phyloP scores from a whole-genome alignment of 2,797 vertebrate species.

The Pseudomugil gertrudae region DNA sequence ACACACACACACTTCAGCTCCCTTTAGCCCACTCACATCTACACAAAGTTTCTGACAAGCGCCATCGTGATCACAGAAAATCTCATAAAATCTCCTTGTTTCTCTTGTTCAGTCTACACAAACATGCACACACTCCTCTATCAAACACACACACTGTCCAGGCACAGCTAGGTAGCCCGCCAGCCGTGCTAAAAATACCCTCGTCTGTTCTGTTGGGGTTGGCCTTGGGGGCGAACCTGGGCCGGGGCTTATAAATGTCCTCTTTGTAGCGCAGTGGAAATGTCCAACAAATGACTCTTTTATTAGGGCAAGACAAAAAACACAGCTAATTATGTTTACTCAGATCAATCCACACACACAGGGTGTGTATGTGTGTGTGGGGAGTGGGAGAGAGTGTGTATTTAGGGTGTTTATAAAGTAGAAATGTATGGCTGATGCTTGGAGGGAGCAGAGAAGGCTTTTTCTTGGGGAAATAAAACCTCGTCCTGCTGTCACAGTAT shows the following conservation, averaged over 20 bases:
- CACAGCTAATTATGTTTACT: conserved; percentile 96
- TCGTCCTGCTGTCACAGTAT: too few relatives aligned
- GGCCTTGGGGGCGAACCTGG: conserved; percentile 87
- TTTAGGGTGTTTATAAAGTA: conserved; percentile 21
- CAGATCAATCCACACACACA: conserved; percentile 83
- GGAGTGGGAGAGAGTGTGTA: conserved; percentile 3
- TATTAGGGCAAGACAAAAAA: conserved; percentile 96
- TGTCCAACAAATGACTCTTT: conserved; percentile 98
- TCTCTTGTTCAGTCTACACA: conserved; percentile 58
- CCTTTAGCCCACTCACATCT: conserved; percentile 1
- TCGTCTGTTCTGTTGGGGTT: conserved; percentile 91
- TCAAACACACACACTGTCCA: conserved; percentile 40
- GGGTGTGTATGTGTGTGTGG: conserved; percentile 11
- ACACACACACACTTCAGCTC: not conserved
- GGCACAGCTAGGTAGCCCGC: conserved; percentile 67
- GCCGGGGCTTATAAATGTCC: conserved; percentile 91
- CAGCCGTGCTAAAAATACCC: conserved; percentile 92
- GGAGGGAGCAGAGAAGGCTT: not conserved
- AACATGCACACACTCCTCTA: conserved; percentile 49
- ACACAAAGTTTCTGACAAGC: conserved; percentile 23
- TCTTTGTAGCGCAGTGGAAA: conserved; percentile 97
- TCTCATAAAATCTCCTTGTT: conserved; percentile 35
- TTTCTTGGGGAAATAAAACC: not conserved
- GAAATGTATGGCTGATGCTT: conserved; percentile 32
- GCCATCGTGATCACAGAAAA: conserved; percentile 32